Conservation (phyloP, 2,888 invertebrate genomes). For the Fragum whitleyi region DNA sequence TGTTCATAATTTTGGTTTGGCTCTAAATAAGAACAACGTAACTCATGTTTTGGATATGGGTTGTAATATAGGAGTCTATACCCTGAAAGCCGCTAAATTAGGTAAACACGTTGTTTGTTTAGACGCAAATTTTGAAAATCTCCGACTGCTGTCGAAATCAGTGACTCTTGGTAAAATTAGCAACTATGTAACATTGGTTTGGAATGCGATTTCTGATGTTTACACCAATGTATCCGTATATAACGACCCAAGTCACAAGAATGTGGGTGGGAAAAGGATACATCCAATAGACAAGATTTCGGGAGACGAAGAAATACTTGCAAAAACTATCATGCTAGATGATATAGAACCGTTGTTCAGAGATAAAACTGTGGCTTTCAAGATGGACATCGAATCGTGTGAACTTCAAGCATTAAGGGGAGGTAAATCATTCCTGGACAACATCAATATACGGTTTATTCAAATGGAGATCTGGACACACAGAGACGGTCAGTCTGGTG, state of each 20-base stretch:
- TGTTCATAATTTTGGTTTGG: not conserved
- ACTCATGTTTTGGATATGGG: slow-evolving; percentile 59
- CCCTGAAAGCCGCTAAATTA: slow-evolving; percentile 37
- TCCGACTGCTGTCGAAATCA: too few species aligned
- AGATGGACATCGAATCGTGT: slow-evolving; percentile 64
- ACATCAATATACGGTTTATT: slow-evolving; percentile 63
- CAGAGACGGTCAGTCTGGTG: not conserved
- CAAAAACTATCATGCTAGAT: slow-evolving; percentile 48
- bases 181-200: too few species aligned
- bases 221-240: too few species aligned
- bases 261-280: too few species aligned
- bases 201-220: too few species aligned
- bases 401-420: slow-evolving; percentile 65
- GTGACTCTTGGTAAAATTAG: too few species aligned
- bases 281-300: not conserved
- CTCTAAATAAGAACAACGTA: not conserved
- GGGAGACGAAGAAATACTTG: slow-evolving; percentile 45
- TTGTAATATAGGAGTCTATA: slow-evolving; percentile 62
- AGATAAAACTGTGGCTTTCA: slow-evolving; percentile 36
- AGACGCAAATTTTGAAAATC: too few species aligned
- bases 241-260: too few species aligned
- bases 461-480: slow-evolving; percentile 63
- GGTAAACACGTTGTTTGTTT: too few species aligned
- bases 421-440: slow-evolving; percentile 59
- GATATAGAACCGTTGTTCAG: slow-evolving; percentile 59